Evolutionary conservation across 2,797 vertebrate species (phyloP), one percentile per base, ranked within the genome.

Genomic region (Emys orbicularis): DNA sequence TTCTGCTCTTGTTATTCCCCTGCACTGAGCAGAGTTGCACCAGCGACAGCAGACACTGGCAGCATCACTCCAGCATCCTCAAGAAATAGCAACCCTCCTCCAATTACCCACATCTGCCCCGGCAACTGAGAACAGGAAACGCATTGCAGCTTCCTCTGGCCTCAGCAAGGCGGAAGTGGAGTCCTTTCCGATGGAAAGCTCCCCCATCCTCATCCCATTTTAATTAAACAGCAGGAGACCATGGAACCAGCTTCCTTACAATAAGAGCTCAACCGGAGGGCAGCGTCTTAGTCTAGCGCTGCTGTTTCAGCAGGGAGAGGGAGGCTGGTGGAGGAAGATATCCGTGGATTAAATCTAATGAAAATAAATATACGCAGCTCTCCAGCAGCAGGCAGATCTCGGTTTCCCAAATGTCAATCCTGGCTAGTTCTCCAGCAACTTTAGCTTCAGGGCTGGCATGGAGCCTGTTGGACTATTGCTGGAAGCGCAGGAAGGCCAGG

Each of bases 191-290:
- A 27, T 50, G 31, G 34, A 23, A 93, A 21, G 5, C 95, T 96
- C 56, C 93, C 84, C 92, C 79, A 0, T 96, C 97, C 90, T 37
- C 92, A 84, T 52, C 27, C 68, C 68, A 37, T 3, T 81, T 90
- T 97, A 96, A 97, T 97, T 91, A 84, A 96, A 93, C 5, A 83
- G 95, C 96, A 97, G 95, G 97, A 95, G 82, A 95, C 95, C 96
- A 95, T 1, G 83, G 90, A 89, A 41, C 76, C 57, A 93, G 91
- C 91, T 90, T 74, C 79, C 96, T 95, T 44, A 86, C 88, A 79
- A 79, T 25, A 93, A 90, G 92, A 94, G 97, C 94, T 95, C 96
- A 96, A 4, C 89, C 96, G 92, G 96, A 97, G 96, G 83, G 96
- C 79, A 93, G 96, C 90, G 94, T 84, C 85, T 88, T 93, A 91